phyloP scores from a whole-genome alignment of 2,797 vertebrate species.

The Chrysocyon brachyurus region DNA sequence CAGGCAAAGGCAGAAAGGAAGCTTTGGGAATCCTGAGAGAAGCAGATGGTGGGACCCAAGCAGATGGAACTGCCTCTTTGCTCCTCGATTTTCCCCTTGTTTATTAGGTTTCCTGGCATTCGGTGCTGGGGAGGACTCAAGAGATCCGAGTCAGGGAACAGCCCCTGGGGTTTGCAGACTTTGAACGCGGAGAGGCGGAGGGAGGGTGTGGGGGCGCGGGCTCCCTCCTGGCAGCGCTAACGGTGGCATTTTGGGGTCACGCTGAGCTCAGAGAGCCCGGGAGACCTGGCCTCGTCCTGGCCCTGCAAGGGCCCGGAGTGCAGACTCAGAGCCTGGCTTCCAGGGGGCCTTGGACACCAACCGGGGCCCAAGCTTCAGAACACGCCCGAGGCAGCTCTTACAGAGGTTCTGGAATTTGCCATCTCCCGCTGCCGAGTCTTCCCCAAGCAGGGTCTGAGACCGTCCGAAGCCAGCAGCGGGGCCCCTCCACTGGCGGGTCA shows the following conservation, averaged over 20 bases:
- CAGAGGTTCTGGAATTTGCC: constrained; percentile 85
- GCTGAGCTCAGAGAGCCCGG: background rate
- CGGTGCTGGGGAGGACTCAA: background rate
- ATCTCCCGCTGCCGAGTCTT: constrained; percentile 87
- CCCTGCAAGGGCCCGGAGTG: background rate
- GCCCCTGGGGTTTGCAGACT: background rate
- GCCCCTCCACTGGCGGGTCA: constrained; percentile 88
- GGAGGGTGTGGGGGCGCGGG: background rate
- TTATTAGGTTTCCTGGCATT: background rate
- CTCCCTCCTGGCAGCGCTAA: rapidly evolving
- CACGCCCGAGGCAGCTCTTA: constrained; percentile 82
- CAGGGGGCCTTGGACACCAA: background rate
- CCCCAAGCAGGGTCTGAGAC: constrained; percentile 90
- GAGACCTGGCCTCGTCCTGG: background rate
- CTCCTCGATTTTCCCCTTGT: background rate
- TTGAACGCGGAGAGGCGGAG: background rate
- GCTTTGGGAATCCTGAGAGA: background rate
- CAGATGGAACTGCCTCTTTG: background rate
- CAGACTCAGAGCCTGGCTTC: background rate
- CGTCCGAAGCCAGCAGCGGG: constrained; percentile 89
- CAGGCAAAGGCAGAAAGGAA: background rate
- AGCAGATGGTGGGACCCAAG: background rate
- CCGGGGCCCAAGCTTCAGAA: background rate
- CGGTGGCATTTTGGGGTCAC: rapidly evolving
- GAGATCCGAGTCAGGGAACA: background rate